Percentiles rank a stretch among this genome's conserved stretches.
phyloP scores from a whole-genome alignment of 2,888 invertebrate genomes.

The Aricia artaxerxes region DNA sequence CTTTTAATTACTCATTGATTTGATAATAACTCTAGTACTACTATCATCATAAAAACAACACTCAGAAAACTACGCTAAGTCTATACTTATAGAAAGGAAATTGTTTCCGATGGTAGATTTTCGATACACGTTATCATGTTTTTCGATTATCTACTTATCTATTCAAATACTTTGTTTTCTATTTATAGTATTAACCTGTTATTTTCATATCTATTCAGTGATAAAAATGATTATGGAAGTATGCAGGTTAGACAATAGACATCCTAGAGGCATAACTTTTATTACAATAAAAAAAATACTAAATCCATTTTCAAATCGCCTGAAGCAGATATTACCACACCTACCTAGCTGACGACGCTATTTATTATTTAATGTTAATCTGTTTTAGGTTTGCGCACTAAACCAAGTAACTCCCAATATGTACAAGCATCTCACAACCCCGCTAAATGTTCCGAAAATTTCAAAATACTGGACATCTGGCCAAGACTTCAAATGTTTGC shows the following conservation, averaged over 20 bases:
- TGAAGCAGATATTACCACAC: neutral
- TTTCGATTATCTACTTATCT: neutral
- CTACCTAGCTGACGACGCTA: neutral
- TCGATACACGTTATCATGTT: neutral
- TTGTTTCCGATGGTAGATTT: neutral
- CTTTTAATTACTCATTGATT: neutral
- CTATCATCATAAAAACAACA: neutral
- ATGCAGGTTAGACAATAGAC: neutral
- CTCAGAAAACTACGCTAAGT: neutral
- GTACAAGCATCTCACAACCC: slow-evolving; percentile 43
- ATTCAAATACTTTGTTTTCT: neutral
- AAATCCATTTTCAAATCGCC: neutral
- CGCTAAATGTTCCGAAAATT: slow-evolving; percentile 33
- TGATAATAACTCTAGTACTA: neutral
- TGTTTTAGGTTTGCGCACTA: slow-evolving; percentile 57
- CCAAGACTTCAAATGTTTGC: neutral
- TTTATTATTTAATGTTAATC: neutral
- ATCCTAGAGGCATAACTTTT: neutral
- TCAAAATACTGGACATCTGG: neutral
- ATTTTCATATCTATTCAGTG: no score
- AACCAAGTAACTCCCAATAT: slow-evolving; percentile 48
- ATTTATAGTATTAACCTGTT: neutral
- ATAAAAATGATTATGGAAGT: no score
- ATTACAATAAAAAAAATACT: neutral
- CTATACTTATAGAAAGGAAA: neutral